A percentile compares a stretch with the other conserved stretches of the same genome.
phyloP scores from a whole-genome alignment of 2,797 vertebrate species.

The Borostomias antarcticus region DNA sequence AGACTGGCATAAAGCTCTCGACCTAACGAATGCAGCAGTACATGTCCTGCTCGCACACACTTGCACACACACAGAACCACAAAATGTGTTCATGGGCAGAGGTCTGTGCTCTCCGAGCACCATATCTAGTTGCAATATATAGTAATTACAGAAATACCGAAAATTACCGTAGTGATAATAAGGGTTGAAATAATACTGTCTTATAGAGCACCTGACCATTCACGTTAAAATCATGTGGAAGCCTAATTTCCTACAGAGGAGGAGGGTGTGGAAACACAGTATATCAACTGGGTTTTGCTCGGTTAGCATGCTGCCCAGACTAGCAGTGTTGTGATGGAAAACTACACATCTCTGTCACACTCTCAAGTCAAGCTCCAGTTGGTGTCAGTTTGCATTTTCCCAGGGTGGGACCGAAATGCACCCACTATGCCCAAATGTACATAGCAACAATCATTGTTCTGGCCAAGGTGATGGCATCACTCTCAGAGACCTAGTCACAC shows the following conservation, averaged over 20 bases:
- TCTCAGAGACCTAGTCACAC: conserved; percentile 17
- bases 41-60: too few species aligned
- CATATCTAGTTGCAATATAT: too few species aligned
- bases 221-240: too few species aligned
- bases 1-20: too few species aligned
- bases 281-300: conserved; percentile 25
- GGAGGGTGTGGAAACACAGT: neutral
- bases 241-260: neutral
- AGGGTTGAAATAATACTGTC: too few species aligned
- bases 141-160: too few species aligned
- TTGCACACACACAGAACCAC: too few species aligned
- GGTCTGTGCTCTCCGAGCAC: too few species aligned
- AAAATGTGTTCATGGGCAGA: too few species aligned
- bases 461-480: conserved; percentile 21
- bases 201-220: too few species aligned
- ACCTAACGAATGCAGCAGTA: too few species aligned
- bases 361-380: conserved; percentile 40
- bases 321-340: neutral
- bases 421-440: conserved; percentile 43
- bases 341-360: conserved; percentile 12
- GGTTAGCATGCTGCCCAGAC: conserved; percentile 10
- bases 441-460: conserved; percentile 30
- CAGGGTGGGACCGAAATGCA: conserved; percentile 33
- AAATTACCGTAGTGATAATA: too few species aligned
- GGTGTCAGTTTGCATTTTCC: conserved; percentile 34